A percentile compares a stretch with the other conserved stretches of the same genome.
phyloP scores from a whole-genome alignment of 1,140 invertebrate species.

The Conopomorpha cramerella region DNA sequence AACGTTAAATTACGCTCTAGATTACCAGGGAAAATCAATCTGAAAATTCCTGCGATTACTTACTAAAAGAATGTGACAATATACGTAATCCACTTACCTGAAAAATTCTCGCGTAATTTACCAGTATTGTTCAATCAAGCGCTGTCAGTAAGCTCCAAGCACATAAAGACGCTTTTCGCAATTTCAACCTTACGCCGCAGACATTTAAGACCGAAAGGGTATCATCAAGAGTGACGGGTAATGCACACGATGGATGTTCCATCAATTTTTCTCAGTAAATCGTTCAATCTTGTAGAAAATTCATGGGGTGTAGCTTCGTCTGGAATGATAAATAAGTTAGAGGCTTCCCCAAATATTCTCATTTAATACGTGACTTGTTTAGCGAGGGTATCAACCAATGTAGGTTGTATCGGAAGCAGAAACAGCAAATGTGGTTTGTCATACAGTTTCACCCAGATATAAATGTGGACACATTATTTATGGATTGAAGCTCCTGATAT shows the following conservation, averaged over 20 bases:
- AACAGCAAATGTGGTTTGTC: conserved; percentile 21
- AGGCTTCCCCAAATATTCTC: conserved; percentile 56
- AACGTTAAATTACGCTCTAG: too few relatives aligned
- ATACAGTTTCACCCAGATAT: conserved; percentile 15
- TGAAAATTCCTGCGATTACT: too few relatives aligned
- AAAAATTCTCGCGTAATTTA: too few relatives aligned
- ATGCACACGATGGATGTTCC: conserved; percentile 46
- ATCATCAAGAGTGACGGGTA: too few relatives aligned
- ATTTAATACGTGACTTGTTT: conserved; percentile 60
- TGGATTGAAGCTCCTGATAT: too few relatives aligned
- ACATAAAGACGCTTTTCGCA: too few relatives aligned
- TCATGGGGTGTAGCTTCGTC: conserved; percentile 52
- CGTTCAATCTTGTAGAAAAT: conserved; percentile 60
- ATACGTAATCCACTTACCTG: too few relatives aligned
- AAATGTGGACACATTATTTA: background rate
- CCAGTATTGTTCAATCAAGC: conserved; percentile 28
- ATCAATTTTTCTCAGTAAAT: conserved; percentile 56
- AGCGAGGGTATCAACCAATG: conserved; percentile 34
- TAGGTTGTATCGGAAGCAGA: conserved; percentile 37
- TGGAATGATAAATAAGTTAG: conserved; percentile 56
- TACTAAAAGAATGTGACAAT: too few relatives aligned
- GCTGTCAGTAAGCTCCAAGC: too few relatives aligned
- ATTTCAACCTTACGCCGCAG: too few relatives aligned
- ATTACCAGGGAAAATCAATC: too few relatives aligned
- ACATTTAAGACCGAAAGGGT: too few relatives aligned